Percentiles rank a stretch among this genome's conserved stretches.
These are phyloP conservation scores for Panagrolaimus sp. DNA, from an alignment of 1,140 invertebrate genomes.

Conservation along the genomic window DNA sequence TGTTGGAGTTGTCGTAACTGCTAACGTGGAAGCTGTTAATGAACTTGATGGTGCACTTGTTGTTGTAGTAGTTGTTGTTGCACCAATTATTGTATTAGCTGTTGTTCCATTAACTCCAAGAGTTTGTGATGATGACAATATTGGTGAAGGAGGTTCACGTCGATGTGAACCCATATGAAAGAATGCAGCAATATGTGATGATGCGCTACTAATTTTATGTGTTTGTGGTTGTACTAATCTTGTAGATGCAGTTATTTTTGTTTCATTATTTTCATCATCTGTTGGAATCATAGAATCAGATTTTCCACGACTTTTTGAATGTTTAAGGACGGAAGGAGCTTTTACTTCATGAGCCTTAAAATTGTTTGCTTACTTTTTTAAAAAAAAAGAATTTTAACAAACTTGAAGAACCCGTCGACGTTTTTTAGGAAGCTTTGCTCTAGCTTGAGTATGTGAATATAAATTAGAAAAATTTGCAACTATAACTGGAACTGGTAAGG, in stretches of 20 bases:
- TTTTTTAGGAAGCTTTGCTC: slow-evolving; percentile 52
- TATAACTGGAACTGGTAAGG: slow-evolving; percentile 81
- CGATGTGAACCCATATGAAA: slow-evolving; percentile 8
- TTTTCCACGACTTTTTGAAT: slow-evolving; percentile 9
- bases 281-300: slow-evolving; percentile 8
- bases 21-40: background rate
- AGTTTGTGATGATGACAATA: slow-evolving; percentile 3
- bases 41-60: background rate
- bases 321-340: slow-evolving; percentile 4
- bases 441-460: slow-evolving; percentile 62
- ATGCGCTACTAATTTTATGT: background rate
- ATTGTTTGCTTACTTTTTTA: background rate
- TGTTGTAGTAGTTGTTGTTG: background rate
- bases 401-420: slow-evolving; percentile 39
- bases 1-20: background rate
- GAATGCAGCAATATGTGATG: slow-evolving; percentile 5
- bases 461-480: slow-evolving; percentile 95
- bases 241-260: background rate
- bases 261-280: background rate
- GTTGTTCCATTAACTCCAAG: background rate
- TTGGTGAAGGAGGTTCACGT: background rate
- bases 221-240: background rate
- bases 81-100: background rate
- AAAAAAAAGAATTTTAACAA: background rate
- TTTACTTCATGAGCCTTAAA: slow-evolving; percentile 38